Percentiles rank a stretch among this genome's conserved stretches.
Evolutionary conservation across 2,113 vertebrate genomes (phyloP).

Genomic region (Coregonus clupeaformis): DNA sequence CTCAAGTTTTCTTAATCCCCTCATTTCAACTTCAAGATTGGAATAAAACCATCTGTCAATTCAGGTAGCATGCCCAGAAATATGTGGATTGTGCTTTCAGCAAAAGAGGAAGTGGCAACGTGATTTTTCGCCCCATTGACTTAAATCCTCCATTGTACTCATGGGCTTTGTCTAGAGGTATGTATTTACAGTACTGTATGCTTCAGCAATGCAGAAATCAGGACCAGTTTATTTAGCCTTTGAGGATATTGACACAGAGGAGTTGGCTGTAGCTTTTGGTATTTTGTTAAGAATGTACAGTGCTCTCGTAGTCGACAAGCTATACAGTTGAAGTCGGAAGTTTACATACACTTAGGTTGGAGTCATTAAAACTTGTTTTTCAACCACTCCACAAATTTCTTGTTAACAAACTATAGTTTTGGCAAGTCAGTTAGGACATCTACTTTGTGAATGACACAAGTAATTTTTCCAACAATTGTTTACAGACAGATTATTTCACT

Average conservation of each 20-base stretch:
- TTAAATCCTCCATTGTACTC: slow-evolving; percentile 19
- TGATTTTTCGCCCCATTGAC: slow-evolving; percentile 7
- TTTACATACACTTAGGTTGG: no score
- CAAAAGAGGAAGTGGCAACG: neutral
- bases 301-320: slow-evolving; percentile 12
- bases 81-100: slow-evolving; percentile 30
- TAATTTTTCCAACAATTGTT: no score
- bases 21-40: slow-evolving; percentile 21
- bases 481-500: no score
- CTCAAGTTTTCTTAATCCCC: slow-evolving; percentile 17
- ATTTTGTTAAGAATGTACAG: slow-evolving; percentile 9
- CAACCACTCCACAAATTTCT: no score
- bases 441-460: no score
- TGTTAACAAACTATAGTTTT: no score
- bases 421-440: no score
- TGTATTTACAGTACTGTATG: neutral
- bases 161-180: slow-evolving; percentile 7
- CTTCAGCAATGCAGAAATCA: neutral
- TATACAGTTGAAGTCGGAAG: no score
- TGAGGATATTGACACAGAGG: slow-evolving; percentile 17
- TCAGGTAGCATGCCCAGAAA: slow-evolving; percentile 14
- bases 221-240: neutral
- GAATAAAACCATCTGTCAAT: slow-evolving; percentile 26
- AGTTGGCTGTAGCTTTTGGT: slow-evolving; percentile 49
- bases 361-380: no score